Conservation (phyloP, 2,888 invertebrate species). For the Mongoloraphidia duomilia region DNA sequence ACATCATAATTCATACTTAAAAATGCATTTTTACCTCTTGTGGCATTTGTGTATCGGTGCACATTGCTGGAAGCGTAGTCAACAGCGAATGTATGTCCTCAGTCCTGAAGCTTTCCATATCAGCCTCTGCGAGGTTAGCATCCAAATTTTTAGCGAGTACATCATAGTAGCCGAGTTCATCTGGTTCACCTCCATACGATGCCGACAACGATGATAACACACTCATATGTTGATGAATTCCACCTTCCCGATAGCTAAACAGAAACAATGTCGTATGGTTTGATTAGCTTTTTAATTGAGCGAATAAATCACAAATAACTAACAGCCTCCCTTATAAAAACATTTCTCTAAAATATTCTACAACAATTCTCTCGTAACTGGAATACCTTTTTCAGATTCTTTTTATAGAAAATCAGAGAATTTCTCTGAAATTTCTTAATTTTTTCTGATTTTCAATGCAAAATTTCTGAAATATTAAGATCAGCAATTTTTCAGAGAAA, state of each 20-base stretch:
- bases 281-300: too few species aligned
- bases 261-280: too few species aligned
- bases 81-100: constrained; percentile 82
- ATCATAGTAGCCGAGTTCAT: constrained; percentile 56
- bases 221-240: constrained; percentile 60
- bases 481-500: too few species aligned
- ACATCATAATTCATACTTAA: neutral
- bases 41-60: constrained; percentile 32
- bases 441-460: too few species aligned
- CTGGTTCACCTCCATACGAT: constrained; percentile 50
- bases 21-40: constrained; percentile 25
- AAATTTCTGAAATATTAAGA: too few species aligned
- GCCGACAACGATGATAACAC: constrained; percentile 69
- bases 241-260: constrained; percentile 59
- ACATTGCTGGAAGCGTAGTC: constrained; percentile 60
- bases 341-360: too few species aligned
- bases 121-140: constrained; percentile 85
- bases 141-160: constrained; percentile 78
- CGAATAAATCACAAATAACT: too few species aligned
- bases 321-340: too few species aligned
- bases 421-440: too few species aligned
- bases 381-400: too few species aligned
- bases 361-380: too few species aligned
- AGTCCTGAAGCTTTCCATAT: constrained; percentile 86
- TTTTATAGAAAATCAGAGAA: too few species aligned